Evolutionary conservation across 1,140 invertebrate genomes (phyloP).

Genomic region (Dolichoris vasculosae): DNA sequence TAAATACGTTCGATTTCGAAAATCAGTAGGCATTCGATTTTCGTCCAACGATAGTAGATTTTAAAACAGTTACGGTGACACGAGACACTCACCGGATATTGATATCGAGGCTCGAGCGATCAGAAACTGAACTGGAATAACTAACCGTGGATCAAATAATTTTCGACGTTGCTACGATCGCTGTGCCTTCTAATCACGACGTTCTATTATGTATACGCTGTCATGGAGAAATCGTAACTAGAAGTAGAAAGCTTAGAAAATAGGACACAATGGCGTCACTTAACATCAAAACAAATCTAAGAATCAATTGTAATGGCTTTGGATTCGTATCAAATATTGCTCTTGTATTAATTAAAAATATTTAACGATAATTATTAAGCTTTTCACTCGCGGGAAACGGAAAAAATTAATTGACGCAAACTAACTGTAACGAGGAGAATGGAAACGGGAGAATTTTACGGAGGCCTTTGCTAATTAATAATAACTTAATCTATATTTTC

Average conservation of each 20-base stretch:
- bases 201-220: not conserved
- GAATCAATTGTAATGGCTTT: not conserved
- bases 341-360: not conserved
- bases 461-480: not conserved
- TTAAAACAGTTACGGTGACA: not conserved
- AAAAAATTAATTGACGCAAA: not conserved
- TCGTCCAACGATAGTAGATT: not conserved
- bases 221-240: not conserved
- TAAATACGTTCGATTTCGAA: not conserved
- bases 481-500: not conserved
- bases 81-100: not conserved
- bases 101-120: not conserved
- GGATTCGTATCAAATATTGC: not conserved
- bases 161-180: not conserved
- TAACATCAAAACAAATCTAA: constrained; percentile 11
- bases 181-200: not conserved
- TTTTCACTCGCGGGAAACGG: not conserved
- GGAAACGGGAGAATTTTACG: not conserved
- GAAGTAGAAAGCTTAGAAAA: constrained; percentile 14
- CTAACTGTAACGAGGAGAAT: not conserved
- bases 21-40: not conserved
- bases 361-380: not conserved
- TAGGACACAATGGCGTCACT: not conserved
- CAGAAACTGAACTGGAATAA: not conserved
- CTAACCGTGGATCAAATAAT: not conserved